Evolutionary conservation across 2,797 vertebrate genomes (phyloP).

Genomic region (Channallabes apus): DNA sequence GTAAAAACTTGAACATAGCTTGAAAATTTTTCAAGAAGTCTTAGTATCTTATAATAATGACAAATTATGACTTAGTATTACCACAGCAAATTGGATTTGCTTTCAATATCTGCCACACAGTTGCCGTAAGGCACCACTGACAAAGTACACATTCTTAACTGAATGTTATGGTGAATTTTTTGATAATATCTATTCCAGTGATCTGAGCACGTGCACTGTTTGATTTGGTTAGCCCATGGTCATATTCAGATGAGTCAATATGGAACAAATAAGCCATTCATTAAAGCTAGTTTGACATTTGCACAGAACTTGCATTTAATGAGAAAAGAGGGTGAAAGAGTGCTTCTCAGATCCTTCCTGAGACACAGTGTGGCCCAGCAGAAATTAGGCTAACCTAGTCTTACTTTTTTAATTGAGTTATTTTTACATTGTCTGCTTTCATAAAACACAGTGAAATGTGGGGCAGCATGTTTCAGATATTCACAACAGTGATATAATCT

Average conservation of each 20-base stretch:
- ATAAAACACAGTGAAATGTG: neutral
- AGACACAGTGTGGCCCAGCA: neutral
- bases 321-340: slow-evolving; percentile 14
- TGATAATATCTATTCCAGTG: slow-evolving; percentile 20
- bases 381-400: slow-evolving; percentile 12
- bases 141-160: slow-evolving; percentile 28
- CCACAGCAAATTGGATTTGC: slow-evolving; percentile 20
- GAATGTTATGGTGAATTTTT: slow-evolving; percentile 7
- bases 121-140: slow-evolving; percentile 18
- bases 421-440: slow-evolving; percentile 17
- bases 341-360: slow-evolving; percentile 6
- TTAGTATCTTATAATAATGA: slow-evolving; percentile 20
- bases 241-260: slow-evolving; percentile 30
- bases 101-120: slow-evolving; percentile 21
- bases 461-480: neutral
- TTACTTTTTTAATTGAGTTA: neutral
- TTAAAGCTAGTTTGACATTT: slow-evolving; percentile 19
- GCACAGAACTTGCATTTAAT: slow-evolving; percentile 27
- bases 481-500: slow-evolving; percentile 2
- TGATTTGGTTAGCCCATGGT: slow-evolving; percentile 17
- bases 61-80: slow-evolving; percentile 12
- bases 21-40: neutral
- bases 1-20: neutral
- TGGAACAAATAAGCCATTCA: slow-evolving; percentile 21
- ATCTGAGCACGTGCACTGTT: neutral